phyloP scores from a whole-genome alignment of 2,113 vertebrate genomes.

The Cyprinodon brontotheroides region DNA sequence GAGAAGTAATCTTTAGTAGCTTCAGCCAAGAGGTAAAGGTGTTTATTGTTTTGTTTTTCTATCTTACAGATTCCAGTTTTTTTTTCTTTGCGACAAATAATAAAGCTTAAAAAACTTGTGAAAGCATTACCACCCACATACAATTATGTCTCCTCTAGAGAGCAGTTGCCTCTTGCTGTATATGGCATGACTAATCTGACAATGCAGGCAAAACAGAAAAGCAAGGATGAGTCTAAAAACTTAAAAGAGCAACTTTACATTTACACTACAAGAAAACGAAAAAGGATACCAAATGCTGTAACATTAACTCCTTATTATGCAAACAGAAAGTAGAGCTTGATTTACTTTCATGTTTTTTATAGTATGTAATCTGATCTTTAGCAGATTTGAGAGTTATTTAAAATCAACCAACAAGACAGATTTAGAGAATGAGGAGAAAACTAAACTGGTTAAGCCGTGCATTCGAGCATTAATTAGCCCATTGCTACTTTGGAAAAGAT shows the following conservation, averaged over 20 bases:
- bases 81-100: conserved; percentile 39
- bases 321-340: not conserved
- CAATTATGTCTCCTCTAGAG: conserved; percentile 71
- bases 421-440: too few species aligned
- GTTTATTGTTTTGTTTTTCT: conserved; percentile 6
- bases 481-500: too few species aligned
- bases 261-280: conserved; percentile 38
- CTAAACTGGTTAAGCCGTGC: too few species aligned
- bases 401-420: too few species aligned
- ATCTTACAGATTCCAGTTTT: conserved; percentile 59
- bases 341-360: too few species aligned
- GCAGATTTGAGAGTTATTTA: too few species aligned
- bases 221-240: conserved; percentile 58
- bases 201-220: conserved; percentile 74
- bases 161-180: conserved; percentile 60
- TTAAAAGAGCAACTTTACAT: conserved; percentile 63
- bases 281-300: conserved; percentile 24
- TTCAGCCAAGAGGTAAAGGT: conserved; percentile 11
- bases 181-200: conserved; percentile 72
- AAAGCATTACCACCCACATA: conserved; percentile 72
- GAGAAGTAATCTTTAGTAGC: conserved; percentile 13
- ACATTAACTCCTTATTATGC: conserved; percentile 27
- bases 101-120: conserved; percentile 42
- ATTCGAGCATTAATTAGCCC: too few species aligned
- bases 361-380: too few species aligned